Conservation (phyloP, 2,797 vertebrate genomes). For the Carduelis carduelis region DNA sequence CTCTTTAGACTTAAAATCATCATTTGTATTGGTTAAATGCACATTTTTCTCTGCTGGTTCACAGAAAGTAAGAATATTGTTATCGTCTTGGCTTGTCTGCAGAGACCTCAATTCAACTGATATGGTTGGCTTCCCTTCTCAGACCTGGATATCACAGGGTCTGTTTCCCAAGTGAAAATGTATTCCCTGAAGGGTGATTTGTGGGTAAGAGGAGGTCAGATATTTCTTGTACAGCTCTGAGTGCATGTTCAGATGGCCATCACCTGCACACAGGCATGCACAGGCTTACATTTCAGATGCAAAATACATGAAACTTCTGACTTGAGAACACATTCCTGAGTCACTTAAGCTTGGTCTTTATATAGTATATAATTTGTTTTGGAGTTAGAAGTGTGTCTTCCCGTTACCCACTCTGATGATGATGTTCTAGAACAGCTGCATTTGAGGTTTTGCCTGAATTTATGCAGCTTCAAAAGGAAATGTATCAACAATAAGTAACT, state of each 20-base stretch:
- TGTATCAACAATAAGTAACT: neutral
- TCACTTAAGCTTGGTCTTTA: constrained; percentile 46
- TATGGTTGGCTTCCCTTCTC: neutral
- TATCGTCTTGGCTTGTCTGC: fast-evolving
- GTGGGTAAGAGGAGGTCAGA: neutral
- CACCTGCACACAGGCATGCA: constrained; percentile 18
- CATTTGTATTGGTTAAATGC: neutral
- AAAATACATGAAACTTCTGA: constrained; percentile 61
- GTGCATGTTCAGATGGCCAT: constrained; percentile 28
- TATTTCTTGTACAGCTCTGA: neutral
- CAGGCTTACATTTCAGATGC: constrained; percentile 37
- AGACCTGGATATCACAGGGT: neutral
- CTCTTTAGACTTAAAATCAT: neutral
- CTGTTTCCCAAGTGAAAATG: neutral
- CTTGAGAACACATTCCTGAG: constrained; percentile 52
- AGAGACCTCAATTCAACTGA: neutral
- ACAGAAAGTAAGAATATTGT: neutral
- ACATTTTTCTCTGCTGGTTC: neutral
- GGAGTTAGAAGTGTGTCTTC: constrained; percentile 12
- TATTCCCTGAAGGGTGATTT: neutral
- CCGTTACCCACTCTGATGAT: neutral
- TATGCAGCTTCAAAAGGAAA: constrained; percentile 29
- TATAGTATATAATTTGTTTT: constrained; percentile 44
- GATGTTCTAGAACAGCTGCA: constrained; percentile 42
- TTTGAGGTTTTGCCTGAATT: constrained; percentile 19